Evolutionary conservation across 2,888 invertebrate species (phyloP).

Genomic region (Drosophila neonasuta): DNA sequence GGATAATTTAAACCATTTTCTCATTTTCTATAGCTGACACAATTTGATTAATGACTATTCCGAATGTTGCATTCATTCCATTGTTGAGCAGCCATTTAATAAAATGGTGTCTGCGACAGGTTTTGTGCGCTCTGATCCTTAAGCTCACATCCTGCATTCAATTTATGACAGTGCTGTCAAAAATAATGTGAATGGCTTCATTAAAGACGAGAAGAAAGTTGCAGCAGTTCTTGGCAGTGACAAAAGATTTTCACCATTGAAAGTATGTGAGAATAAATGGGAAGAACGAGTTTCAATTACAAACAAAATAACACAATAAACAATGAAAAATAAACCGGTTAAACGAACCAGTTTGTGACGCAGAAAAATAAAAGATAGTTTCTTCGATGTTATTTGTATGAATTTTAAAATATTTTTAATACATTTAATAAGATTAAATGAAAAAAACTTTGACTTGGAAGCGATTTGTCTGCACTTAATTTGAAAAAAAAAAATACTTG

Average conservation of each 20-base stretch:
- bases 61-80: conserved; percentile 19
- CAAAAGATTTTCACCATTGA: conserved; percentile 23
- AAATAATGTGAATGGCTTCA: conserved; percentile 62
- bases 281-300: conserved; percentile 7
- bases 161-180: conserved; percentile 16
- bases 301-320: not conserved
- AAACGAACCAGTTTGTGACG: not conserved
- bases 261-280: conserved; percentile 12
- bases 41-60: conserved; percentile 58
- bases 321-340: conserved; percentile 1
- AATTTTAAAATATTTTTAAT: no score
- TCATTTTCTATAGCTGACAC: conserved; percentile 52
- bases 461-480: no score
- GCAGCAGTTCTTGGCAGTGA: conserved; percentile 15
- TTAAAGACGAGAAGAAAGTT: conserved; percentile 32
- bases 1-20: conserved; percentile 35
- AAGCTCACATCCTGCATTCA: conserved; percentile 4
- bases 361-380: not conserved
- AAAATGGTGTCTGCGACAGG: conserved; percentile 61
- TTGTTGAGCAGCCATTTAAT: conserved; percentile 36
- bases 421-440: no score
- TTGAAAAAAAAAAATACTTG: no score
- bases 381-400: not conserved
- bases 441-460: no score
- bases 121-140: conserved; percentile 23